phyloP scores from a whole-genome alignment of 2,888 invertebrate species.

The Lottia scabra region DNA sequence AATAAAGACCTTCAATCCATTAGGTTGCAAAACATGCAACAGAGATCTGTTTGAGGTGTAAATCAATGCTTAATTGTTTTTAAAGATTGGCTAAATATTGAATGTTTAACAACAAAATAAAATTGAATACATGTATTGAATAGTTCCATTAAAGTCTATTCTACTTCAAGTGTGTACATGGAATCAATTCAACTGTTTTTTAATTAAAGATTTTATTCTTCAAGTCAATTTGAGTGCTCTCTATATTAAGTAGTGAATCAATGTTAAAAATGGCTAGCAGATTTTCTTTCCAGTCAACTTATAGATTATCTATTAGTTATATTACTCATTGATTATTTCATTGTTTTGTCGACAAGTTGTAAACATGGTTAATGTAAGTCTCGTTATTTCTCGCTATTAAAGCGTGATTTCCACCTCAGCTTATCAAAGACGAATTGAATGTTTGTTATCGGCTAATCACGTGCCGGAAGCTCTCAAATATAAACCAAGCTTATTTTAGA shows the following conservation, averaged over 20 bases:
- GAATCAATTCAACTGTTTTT: neutral
- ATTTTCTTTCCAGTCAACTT: neutral
- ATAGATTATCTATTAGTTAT: constrained; percentile 4
- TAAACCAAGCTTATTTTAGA: neutral
- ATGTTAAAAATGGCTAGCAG: neutral
- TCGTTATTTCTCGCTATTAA: constrained; percentile 7
- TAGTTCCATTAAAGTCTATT: neutral
- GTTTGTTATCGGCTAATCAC: neutral
- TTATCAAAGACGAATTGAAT: constrained; percentile 5
- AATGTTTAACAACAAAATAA: constrained; percentile 4
- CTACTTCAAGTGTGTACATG: neutral
- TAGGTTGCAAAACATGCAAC: too few relatives aligned
- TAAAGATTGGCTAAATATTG: neutral
- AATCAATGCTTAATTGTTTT: neutral
- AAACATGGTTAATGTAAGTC: constrained; percentile 1
- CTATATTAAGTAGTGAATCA: neutral
- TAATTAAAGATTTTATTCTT: neutral
- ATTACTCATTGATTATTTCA: neutral
- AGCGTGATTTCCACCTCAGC: constrained; percentile 3
- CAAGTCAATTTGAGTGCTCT: neutral
- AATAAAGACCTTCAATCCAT: too few relatives aligned
- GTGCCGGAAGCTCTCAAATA: neutral
- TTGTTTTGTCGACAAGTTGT: constrained; percentile 7
- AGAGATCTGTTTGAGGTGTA: too few relatives aligned
- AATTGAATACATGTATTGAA: neutral